These are phyloP conservation scores for Drosophila varians DNA, from an alignment of 1,140 invertebrate genomes.

Conservation along the genomic window DNA sequence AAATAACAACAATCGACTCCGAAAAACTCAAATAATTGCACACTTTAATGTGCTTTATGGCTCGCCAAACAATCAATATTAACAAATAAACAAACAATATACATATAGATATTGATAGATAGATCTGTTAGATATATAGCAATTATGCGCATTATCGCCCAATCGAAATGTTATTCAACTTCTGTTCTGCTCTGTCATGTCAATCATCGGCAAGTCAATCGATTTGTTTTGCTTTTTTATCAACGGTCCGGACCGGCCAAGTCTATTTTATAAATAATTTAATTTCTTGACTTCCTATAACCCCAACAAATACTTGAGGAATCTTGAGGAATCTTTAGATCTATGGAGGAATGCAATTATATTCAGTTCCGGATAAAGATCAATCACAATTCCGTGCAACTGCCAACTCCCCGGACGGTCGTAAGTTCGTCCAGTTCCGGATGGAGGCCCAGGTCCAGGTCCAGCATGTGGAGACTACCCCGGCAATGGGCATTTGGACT, in stretches of 20 bases:
- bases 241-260: no score
- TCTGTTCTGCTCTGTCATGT: conserved; percentile 42
- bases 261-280: no score
- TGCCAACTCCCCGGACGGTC: background rate
- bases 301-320: no score
- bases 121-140: background rate
- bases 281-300: no score
- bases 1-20: background rate
- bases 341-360: no score
- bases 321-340: no score
- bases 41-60: conserved; percentile 66
- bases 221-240: conserved; percentile 36
- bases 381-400: background rate
- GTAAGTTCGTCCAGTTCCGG: background rate
- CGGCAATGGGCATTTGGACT: conserved; percentile 20
- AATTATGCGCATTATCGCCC: conserved; percentile 43
- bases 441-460: background rate
- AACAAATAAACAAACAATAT: background rate
- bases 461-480: background rate
- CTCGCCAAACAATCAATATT: conserved; percentile 35
- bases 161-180: conserved; percentile 71
- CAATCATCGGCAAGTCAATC: conserved; percentile 40
- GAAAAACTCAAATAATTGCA: conserved; percentile 67
- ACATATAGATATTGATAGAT: background rate
- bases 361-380: background rate